Conservation (phyloP, 2,113 vertebrate species). For the Dasyprocta punctata region DNA sequence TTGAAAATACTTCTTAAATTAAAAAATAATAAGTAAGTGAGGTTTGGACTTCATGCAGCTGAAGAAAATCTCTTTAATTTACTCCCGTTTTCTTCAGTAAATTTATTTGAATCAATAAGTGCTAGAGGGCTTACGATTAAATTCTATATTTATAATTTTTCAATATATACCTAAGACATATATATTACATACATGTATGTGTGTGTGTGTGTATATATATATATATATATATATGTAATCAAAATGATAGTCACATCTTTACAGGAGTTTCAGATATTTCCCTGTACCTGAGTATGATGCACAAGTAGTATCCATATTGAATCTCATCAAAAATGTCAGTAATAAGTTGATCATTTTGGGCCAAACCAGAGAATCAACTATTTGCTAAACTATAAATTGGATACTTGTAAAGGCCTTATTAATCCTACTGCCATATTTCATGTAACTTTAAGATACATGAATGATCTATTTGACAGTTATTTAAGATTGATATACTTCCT, state of each 20-base stretch:
- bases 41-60: not conserved
- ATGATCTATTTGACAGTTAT: not conserved
- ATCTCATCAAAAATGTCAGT: not conserved
- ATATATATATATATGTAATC: not conserved
- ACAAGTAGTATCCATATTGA: not conserved
- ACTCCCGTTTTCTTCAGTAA: slow-evolving; percentile 16
- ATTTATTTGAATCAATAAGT: slow-evolving; percentile 14
- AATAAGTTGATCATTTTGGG: not conserved
- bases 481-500: not conserved
- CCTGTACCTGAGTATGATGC: not conserved
- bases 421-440: slow-evolving; percentile 1
- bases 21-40: slow-evolving; percentile 39
- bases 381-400: not conserved
- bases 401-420: not conserved
- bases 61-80: not conserved
- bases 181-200: not conserved
- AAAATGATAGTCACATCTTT: not conserved
- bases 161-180: not conserved
- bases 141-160: not conserved
- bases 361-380: not conserved
- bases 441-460: not conserved
- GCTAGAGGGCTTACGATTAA: slow-evolving; percentile 10
- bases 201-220: not conserved
- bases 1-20: slow-evolving; percentile 14
- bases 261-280: not conserved